phyloP scores from a whole-genome alignment of 1,140 invertebrate species.

The Hyposmocoma kahamanoa region DNA sequence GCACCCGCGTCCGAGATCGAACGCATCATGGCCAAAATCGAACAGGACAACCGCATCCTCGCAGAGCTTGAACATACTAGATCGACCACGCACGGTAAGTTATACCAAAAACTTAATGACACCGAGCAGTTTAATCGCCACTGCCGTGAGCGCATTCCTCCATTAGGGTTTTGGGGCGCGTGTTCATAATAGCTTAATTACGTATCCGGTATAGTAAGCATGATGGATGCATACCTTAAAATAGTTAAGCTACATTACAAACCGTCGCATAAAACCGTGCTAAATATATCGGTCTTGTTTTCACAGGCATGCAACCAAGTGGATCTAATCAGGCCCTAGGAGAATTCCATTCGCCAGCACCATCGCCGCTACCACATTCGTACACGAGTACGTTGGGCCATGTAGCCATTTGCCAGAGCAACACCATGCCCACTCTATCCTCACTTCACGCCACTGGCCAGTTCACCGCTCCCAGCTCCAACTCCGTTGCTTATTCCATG shows the following conservation, averaged over 20 bases:
- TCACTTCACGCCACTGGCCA: constrained; percentile 69
- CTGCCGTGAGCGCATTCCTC: too few relatives aligned
- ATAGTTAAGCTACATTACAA: background rate
- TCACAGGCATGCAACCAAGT: constrained; percentile 72
- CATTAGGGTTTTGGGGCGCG: too few relatives aligned
- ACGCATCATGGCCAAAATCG: constrained; percentile 95
- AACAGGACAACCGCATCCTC: constrained; percentile 89
- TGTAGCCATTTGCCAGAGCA: constrained; percentile 74
- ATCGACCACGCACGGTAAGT: constrained; percentile 71
- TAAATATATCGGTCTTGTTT: constrained; percentile 8
- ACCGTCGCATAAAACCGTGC: background rate
- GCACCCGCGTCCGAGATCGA: constrained; percentile 88
- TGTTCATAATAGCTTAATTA: too few relatives aligned
- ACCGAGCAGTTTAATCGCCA: too few relatives aligned
- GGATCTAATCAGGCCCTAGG: constrained; percentile 75
- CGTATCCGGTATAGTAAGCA: too few relatives aligned
- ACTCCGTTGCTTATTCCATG: constrained; percentile 67
- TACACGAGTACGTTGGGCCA: constrained; percentile 69
- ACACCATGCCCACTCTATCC: constrained; percentile 77
- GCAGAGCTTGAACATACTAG: constrained; percentile 91
- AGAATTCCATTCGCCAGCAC: constrained; percentile 73
- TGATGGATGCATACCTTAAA: too few relatives aligned
- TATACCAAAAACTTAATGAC: too few relatives aligned
- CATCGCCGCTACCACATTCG: constrained; percentile 74
- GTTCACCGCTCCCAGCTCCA: constrained; percentile 71